A percentile compares a stretch with the other conserved stretches of the same genome.
These are phyloP conservation scores for Anastatus disparis DNA, from an alignment of 1,140 invertebrate species.

Conservation along the genomic window DNA sequence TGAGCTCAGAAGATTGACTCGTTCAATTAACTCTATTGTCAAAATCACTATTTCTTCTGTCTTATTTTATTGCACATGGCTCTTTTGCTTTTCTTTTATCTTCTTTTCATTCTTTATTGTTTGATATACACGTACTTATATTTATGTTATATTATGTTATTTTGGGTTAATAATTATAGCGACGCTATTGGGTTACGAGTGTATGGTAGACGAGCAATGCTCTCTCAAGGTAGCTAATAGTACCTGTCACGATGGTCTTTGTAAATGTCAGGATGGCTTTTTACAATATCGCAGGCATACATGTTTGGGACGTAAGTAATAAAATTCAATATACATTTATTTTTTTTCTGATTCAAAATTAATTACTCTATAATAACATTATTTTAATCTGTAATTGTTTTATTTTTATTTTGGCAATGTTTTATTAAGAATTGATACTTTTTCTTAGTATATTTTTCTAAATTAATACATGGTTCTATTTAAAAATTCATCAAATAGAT, in stretches of 20 bases:
- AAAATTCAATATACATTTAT: neutral
- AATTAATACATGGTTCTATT: too few species aligned
- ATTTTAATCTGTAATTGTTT: too few species aligned
- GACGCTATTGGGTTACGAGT: constrained; percentile 80
- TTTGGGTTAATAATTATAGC: constrained; percentile 74
- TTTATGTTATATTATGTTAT: too few species aligned
- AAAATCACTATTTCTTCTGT: neutral
- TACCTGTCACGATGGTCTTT: constrained; percentile 77
- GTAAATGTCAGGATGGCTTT: constrained; percentile 82
- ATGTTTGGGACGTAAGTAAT: constrained; percentile 86
- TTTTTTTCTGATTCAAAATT: neutral
- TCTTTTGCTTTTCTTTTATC: too few species aligned
- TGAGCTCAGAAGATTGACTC: too few species aligned
- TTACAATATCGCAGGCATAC: constrained; percentile 87
- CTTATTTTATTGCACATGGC: constrained; percentile 9
- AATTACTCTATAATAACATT: neutral
- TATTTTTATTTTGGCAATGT: too few species aligned
- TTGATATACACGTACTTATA: too few species aligned
- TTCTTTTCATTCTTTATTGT: constrained; percentile 19
- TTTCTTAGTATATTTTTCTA: too few species aligned
- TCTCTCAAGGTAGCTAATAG: constrained; percentile 83
- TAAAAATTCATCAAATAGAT: too few species aligned
- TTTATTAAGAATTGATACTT: too few species aligned
- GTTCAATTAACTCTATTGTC: too few species aligned
- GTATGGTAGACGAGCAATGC: constrained; percentile 79